Percentiles rank a stretch among this genome's conserved stretches.
Evolutionary conservation across 2,113 vertebrate species (phyloP).

Genomic region (Pogona vitticeps): DNA sequence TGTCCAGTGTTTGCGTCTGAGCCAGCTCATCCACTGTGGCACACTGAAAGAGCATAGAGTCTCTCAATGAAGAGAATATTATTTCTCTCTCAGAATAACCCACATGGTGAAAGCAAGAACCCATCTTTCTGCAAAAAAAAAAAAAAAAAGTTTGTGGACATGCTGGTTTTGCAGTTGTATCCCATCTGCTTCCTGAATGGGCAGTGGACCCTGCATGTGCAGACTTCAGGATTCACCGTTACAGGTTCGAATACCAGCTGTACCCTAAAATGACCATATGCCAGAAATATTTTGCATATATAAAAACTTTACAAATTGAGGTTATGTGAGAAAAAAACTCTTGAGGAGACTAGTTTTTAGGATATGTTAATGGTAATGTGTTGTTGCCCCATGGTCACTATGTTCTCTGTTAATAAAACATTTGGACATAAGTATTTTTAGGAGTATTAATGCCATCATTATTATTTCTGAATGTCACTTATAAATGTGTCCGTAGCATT

Average conservation of each 20-base stretch:
- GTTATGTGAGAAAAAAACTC: not conserved
- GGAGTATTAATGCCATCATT: not conserved
- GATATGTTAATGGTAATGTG: not conserved
- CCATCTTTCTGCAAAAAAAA: not conserved
- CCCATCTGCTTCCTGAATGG: not conserved
- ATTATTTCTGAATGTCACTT: not conserved
- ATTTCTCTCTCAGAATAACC: not conserved
- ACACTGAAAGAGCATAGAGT: not conserved
- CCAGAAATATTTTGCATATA: not conserved
- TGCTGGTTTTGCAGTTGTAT: not conserved
- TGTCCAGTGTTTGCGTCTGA: no score
- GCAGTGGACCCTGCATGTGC: not conserved
- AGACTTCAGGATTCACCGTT: not conserved
- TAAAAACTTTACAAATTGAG: not conserved
- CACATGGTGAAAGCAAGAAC: not conserved
- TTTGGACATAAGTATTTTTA: not conserved
- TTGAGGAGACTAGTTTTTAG: not conserved
- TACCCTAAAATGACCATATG: no score
- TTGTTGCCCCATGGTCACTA: not conserved
- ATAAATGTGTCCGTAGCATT: not conserved
- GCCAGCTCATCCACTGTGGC: not conserved
- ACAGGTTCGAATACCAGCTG: not conserved
- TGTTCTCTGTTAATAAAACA: not conserved
- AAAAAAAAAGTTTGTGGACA: no score
- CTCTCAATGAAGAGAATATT: not conserved